Evolutionary conservation across 1,140 invertebrate genomes (phyloP), one percentile per base, ranked within the genome.

Genomic region (Saxidomus purpurata): DNA sequence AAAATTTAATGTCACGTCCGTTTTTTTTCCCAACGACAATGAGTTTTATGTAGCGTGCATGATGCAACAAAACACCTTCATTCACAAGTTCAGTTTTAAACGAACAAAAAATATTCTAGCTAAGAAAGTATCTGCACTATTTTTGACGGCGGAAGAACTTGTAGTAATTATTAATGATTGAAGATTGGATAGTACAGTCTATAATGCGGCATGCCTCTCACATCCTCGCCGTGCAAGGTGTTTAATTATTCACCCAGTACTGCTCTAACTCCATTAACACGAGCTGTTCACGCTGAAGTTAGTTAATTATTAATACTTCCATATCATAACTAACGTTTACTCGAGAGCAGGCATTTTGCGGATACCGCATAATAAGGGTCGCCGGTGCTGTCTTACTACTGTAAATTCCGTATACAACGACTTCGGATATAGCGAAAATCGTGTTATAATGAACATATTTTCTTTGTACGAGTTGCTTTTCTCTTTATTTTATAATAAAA

Each of bases 231-330:
- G 9, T 52, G 11, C 6, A 38, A 28, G 49, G 83, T 76, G 83
- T 76, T 85, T 85, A 85, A 85, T 85, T 85, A 85, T 85, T 85
- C 83, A 85, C 83, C 67, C 67, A 49, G 28, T 22, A 22, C 47
- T 52, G 47, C 49, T 59, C 28, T 71, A 55, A 43, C 83, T 40
- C 67, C 83, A 85, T 85, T 85, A 85, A 0, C 69, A 25, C 63
- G 31, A 22, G 40, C 40, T 47, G 36, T 85, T 85, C 67, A 19
- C 83, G 83, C 83, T 36, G 67, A 85, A 85, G 31, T 17, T 36
- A 31, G 22, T 85, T 36, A 85, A 85, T 85, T 71, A 74, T 85
- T 85, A 25, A 85, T 85, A 59, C 63, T 2, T 17, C 40, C 28
- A 85, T 74, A 74, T 71, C 67, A 74, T 85, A 85, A 76, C 67